Evolutionary conservation across 2,888 invertebrate species (phyloP).

Genomic region (Macaria notata): DNA sequence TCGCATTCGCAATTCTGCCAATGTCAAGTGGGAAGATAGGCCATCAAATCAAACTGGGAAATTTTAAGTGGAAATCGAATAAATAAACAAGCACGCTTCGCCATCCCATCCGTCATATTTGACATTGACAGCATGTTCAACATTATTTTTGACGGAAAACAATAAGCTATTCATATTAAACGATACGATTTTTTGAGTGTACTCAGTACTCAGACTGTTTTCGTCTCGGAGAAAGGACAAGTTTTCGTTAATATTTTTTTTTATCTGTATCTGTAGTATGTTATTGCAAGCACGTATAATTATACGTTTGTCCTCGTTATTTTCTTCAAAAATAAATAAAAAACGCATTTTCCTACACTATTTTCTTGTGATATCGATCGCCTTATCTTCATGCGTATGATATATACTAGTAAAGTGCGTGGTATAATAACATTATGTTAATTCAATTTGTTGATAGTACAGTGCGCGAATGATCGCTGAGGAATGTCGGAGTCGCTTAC

Average conservation of each 20-base stretch:
- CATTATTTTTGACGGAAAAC: background rate
- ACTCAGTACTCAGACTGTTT: background rate
- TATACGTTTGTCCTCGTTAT: constrained; percentile 14
- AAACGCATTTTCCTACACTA: constrained; percentile 9
- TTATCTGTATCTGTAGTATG: constrained; percentile 11
- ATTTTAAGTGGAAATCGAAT: too few relatives aligned
- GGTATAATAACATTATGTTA: constrained; percentile 49
- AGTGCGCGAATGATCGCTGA: constrained; percentile 52
- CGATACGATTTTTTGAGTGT: background rate
- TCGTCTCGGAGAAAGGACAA: background rate
- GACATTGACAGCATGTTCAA: background rate
- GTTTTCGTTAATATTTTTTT: background rate
- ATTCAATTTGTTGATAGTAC: constrained; percentile 55
- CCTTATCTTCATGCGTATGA: constrained; percentile 12
- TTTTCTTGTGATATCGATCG: constrained; percentile 15
- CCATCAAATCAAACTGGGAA: too few relatives aligned
- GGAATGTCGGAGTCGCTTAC: constrained; percentile 61
- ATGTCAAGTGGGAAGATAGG: too few relatives aligned
- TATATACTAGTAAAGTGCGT: constrained; percentile 17
- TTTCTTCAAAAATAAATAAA: constrained; percentile 20
- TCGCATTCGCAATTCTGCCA: too few relatives aligned
- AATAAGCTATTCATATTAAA: background rate
- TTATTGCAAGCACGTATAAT: constrained; percentile 3
- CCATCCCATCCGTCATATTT: background rate
- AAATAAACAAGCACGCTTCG: too few relatives aligned